Base-by-base conservation (phyloP, 1,140 invertebrate genomes). In the Saccostrea cuccullata region DNA sequence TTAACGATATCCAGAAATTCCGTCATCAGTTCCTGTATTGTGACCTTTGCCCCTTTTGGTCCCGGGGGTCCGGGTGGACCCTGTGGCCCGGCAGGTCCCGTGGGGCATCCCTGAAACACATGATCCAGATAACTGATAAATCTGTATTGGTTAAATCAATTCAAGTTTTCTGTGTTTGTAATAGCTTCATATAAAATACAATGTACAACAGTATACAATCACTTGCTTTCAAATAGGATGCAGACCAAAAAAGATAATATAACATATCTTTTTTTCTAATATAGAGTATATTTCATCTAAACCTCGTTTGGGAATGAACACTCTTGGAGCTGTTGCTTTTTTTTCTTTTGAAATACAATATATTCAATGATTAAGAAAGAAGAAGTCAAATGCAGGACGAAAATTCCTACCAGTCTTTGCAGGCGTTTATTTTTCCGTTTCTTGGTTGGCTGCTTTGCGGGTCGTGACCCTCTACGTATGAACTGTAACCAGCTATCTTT, bases 21-120 rank as follows among this genome's bases (percentile, higher is more conserved):
- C 26, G 23, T 77, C 70, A 77, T 77, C 8, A 77, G 70, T 36
- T 77, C 70, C 26, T 77, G 70, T 77, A 77, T 17, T 13, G 70
- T 77, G 26, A 77, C 70, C 70, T 30, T 77, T 15, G 70, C 70
- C 15, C 70, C 70, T 30, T 77, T 77, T 30, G 70, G 70, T 2
- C 70, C 70, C 13, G 70, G 70, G 70, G 70, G 70, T 30, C 70
- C 70, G 26, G 70, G 70, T 77, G 70, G 70, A 26, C 70, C 70
- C 11, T 77, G 70, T 4, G 70, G 70, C 13, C 70, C 70, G 12
- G 70, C 70, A 30, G 70, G 70, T 15, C 70, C 70, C 2, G 70
- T 26, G 13, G 26, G 26, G 26, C 70, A 77, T 13, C 70, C 70
- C 70, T 77, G 30, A 77, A 4, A 77, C 13, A 77, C 12, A 3